These are phyloP conservation scores for Hiodon alosoides DNA, from an alignment of 2,113 vertebrate species.

Conservation along the genomic window DNA sequence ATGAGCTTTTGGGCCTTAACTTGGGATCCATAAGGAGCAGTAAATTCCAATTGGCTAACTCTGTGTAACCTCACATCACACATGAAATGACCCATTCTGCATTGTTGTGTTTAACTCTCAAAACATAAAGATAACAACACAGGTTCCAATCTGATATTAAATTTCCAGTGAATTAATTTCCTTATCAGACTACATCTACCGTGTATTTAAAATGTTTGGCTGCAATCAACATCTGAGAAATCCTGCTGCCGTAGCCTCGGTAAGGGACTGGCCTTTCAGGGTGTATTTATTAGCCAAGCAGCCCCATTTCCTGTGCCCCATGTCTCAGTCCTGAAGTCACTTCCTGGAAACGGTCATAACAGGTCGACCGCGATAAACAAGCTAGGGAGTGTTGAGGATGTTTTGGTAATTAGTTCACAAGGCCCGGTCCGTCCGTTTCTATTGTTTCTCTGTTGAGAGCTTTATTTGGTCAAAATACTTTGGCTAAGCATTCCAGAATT, in stretches of 20 bases:
- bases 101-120: slow-evolving; percentile 28
- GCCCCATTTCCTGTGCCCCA: slow-evolving; percentile 48
- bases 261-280: slow-evolving; percentile 5
- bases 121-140: slow-evolving; percentile 48
- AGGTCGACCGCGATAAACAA: slow-evolving; percentile 55
- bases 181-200: slow-evolving; percentile 47
- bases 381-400: slow-evolving; percentile 44
- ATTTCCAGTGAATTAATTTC: slow-evolving; percentile 51
- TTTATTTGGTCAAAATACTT: slow-evolving; percentile 44
- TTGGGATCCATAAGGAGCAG: slow-evolving; percentile 6
- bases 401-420: slow-evolving; percentile 37
- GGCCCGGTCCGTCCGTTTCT: slow-evolving; percentile 45
- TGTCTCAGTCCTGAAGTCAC: slow-evolving; percentile 50
- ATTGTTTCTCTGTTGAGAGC: slow-evolving; percentile 50
- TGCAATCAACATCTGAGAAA: slow-evolving; percentile 32
- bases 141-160: slow-evolving; percentile 37
- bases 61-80: not conserved
- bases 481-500: slow-evolving; percentile 31
- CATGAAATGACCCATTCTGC: slow-evolving; percentile 25
- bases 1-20: slow-evolving; percentile 7
- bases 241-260: slow-evolving; percentile 17
- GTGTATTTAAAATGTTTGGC: slow-evolving; percentile 47
- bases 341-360: slow-evolving; percentile 62
- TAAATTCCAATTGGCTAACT: slow-evolving; percentile 24
- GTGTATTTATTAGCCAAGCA: slow-evolving; percentile 11